These are phyloP conservation scores for Cichladusa arquata DNA, from an alignment of 2,113 vertebrate species.

Conservation along the genomic window DNA sequence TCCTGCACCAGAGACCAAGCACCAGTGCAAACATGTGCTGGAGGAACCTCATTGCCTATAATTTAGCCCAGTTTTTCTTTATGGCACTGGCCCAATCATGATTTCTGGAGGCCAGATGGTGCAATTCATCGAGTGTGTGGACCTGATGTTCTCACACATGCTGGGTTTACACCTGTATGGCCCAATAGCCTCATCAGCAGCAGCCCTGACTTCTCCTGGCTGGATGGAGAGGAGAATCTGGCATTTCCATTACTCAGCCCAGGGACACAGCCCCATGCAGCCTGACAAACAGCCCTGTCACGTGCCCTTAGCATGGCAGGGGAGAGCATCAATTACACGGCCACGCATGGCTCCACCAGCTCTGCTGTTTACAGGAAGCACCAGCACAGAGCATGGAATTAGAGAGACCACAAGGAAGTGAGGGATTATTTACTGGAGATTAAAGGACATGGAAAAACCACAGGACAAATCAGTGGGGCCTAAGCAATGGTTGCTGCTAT, in stretches of 20 bases:
- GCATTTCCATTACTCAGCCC: background rate
- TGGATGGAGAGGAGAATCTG: background rate
- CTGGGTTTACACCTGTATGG: background rate
- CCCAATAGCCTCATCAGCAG: background rate
- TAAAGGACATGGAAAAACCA: slow-evolving; percentile 61
- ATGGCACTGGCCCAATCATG: background rate
- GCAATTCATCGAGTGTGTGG: background rate
- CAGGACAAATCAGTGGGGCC: slow-evolving; percentile 66
- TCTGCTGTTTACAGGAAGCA: slow-evolving; percentile 66
- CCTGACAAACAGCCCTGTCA: slow-evolving; percentile 5
- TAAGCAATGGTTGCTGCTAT: slow-evolving; percentile 56
- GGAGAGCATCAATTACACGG: slow-evolving; percentile 19
- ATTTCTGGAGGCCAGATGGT: background rate
- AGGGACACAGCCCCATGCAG: background rate
- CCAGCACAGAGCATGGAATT: slow-evolving; percentile 46
- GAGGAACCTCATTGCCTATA: background rate
- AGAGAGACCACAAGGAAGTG: slow-evolving; percentile 68
- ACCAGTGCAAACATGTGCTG: background rate
- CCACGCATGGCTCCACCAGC: background rate
- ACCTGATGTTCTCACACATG: background rate
- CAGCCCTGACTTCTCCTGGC: background rate
- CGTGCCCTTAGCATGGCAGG: background rate
- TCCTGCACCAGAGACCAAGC: background rate
- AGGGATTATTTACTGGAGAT: slow-evolving; percentile 66
- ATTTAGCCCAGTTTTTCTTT: background rate